These are phyloP conservation scores for Koerneria pararmatus DNA, from an alignment of 2,888 invertebrate genomes.

Conservation along the genomic window DNA sequence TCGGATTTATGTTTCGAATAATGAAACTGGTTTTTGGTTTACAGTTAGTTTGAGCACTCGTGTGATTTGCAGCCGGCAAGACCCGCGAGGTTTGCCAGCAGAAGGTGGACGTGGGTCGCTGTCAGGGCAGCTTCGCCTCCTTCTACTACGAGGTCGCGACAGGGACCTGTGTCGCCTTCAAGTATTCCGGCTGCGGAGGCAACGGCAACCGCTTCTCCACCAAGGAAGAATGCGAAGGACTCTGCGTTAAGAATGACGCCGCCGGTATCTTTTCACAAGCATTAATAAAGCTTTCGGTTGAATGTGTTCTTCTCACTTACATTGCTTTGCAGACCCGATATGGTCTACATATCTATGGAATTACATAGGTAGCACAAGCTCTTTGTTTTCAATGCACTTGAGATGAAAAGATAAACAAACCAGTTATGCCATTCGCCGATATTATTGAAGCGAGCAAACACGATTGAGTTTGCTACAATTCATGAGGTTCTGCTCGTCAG, in stretches of 20 bases:
- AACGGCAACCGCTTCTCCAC: constrained; percentile 50
- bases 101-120: constrained; percentile 50
- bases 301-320: not conserved
- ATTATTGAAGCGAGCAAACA: too few relatives aligned
- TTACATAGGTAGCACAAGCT: too few relatives aligned
- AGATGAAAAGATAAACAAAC: too few relatives aligned
- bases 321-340: too few relatives aligned
- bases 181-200: constrained; percentile 57
- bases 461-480: too few relatives aligned
- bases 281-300: too few relatives aligned
- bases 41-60: not conserved
- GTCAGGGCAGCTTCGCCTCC: constrained; percentile 50
- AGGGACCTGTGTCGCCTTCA: constrained; percentile 52
- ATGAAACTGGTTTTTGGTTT: too few relatives aligned
- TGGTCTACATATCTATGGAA: too few relatives aligned
- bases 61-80: constrained; percentile 32
- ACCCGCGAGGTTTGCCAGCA: constrained; percentile 49
- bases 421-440: too few relatives aligned
- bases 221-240: constrained; percentile 45
- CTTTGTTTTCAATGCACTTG: too few relatives aligned
- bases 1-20: too few relatives aligned
- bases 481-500: too few relatives aligned
- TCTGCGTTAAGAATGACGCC: constrained; percentile 32
- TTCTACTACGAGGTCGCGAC: constrained; percentile 55
- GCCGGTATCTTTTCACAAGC: constrained; percentile 17